Evolutionary conservation across 2,888 invertebrate genomes (phyloP).

Genomic region (Hoplodrina ambigua): DNA sequence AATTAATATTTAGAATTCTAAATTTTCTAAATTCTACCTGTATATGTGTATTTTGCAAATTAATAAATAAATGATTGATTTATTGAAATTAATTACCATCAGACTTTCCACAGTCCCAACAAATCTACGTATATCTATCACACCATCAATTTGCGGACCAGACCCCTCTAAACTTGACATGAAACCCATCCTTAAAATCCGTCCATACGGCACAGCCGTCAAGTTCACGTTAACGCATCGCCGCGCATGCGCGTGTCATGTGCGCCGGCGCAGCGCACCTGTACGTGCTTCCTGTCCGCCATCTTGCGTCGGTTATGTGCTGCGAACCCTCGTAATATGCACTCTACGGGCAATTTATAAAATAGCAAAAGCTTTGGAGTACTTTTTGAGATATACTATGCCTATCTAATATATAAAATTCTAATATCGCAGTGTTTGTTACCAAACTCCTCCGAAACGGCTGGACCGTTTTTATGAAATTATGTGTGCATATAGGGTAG

Average conservation of each 20-base stretch:
- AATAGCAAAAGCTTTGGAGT: background rate
- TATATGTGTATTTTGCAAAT: too few relatives aligned
- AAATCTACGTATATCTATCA: background rate
- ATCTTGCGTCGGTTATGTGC: constrained; percentile 70
- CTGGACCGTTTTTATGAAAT: too few relatives aligned
- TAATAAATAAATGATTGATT: too few relatives aligned
- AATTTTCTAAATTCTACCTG: too few relatives aligned
- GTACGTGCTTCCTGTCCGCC: constrained; percentile 83
- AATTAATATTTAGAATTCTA: too few relatives aligned
- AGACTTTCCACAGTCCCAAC: background rate
- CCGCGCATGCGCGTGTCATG: constrained; percentile 76
- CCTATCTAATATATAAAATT: too few relatives aligned
- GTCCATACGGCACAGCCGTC: constrained; percentile 54
- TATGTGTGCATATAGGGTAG: too few relatives aligned
- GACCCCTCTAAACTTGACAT: constrained; percentile 6
- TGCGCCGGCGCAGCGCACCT: constrained; percentile 79
- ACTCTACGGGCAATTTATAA: background rate
- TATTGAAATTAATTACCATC: too few relatives aligned
- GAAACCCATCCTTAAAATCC: constrained; percentile 18
- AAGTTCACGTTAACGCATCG: constrained; percentile 77
- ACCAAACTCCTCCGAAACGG: too few relatives aligned
- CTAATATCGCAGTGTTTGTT: too few relatives aligned
- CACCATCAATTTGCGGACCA: background rate
- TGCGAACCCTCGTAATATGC: constrained; percentile 44
- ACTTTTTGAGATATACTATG: too few relatives aligned